These are phyloP conservation scores for Andrena marginata DNA, from an alignment of 2,888 invertebrate species.

Conservation along the genomic window DNA sequence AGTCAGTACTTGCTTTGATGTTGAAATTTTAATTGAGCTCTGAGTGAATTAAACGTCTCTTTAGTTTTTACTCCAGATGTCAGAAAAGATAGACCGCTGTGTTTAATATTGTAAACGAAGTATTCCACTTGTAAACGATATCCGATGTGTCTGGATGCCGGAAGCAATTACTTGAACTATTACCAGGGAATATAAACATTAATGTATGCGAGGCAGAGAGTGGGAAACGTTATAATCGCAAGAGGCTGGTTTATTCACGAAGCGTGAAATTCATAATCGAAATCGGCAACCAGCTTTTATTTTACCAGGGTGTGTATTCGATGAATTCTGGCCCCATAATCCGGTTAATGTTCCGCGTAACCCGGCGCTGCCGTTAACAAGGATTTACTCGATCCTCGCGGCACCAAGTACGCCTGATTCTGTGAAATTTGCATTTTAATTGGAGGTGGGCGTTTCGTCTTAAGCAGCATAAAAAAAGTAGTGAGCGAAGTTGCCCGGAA, in stretches of 20 bases:
- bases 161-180: neutral
- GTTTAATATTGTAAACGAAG: neutral
- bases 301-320: neutral
- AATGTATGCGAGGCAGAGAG: neutral
- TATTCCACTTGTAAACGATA: neutral
- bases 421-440: conserved; percentile 44
- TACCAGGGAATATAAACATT: neutral
- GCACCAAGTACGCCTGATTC: neutral
- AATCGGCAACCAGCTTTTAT: neutral
- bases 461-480: neutral
- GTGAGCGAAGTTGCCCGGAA: neutral
- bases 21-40: too few relatives aligned
- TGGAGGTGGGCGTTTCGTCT: conserved; percentile 1
- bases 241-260: neutral
- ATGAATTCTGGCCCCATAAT: conserved; percentile 32
- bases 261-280: conserved; percentile 1
- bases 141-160: neutral
- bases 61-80: too few relatives aligned
- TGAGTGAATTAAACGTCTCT: too few relatives aligned
- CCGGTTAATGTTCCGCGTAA: conserved; percentile 52
- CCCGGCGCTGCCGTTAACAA: conserved; percentile 30
- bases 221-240: neutral
- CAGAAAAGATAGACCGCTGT: neutral
- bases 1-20: too few relatives aligned
- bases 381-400: conserved; percentile 28